Base-by-base conservation (phyloP, 2,113 vertebrate species). In the Percopsis transmontana region DNA sequence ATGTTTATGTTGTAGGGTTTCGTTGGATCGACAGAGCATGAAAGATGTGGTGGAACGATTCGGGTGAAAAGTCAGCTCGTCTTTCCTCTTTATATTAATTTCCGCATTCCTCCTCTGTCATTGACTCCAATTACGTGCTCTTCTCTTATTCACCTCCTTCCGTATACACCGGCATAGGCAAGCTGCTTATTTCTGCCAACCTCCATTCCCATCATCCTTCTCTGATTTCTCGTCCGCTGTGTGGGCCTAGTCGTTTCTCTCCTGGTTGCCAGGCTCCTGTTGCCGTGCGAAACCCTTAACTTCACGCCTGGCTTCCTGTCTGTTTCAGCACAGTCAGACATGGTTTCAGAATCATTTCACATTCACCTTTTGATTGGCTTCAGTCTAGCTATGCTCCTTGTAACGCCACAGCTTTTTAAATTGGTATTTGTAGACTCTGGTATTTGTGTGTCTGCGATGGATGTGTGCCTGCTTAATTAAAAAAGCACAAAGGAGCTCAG, bases 281-380 rank as follows among this genome's bases (percentile, higher is more conserved):
- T 83, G 81, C 83, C 83, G 79, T 80, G 81, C 77, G 86, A 86
- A 84, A 81, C 87, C 78, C 15, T 86, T 85, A 82, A 82, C 84
- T 83, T 85, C 73, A 81, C 72, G 85, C 72, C 78, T 74, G 83
- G 68, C 82, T 85, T 88, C 87, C 82, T 87, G 83, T 80, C 75
- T 83, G 76, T 85, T 62, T 76, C 80, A 73, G 77, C 81, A 67
- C 42, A 61, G 61, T 79, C 75, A 53, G 77, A 76, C 70, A 76
- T 54, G 74, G 80, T 84, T 88, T 80, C 80, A 65, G 40, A 60
- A 73, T 72, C 5, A 56, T 74, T 42, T 20, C 40, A 51, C 51
- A 27, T 47, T 19, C 44, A 23, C 60, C 33, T 59, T 59, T 53
- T 23, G 67, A 62, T 54, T n/a, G 52, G 11, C 42, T 44, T 14